Percentiles rank a stretch among this genome's conserved stretches.
phyloP scores from a whole-genome alignment of 1,140 invertebrate species.

The Philopotamus ludificatus region DNA sequence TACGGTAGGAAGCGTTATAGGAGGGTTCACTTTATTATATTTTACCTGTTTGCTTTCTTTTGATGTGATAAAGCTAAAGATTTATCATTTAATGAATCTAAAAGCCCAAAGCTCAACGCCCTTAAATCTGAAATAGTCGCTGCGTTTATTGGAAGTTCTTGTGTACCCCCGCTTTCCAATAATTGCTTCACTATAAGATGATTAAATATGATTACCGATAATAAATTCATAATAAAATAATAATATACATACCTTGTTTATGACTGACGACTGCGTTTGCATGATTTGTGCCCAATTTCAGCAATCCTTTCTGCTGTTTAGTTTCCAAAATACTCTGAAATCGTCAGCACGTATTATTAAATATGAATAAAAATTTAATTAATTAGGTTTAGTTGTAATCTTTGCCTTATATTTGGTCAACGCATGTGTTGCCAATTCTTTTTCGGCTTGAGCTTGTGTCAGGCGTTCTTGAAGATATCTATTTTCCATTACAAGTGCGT shows the following conservation, averaged over 20 bases:
- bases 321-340: slow-evolving; percentile 61
- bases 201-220: background rate
- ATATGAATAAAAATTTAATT: background rate
- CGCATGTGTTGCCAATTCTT: slow-evolving; percentile 70
- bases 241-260: slow-evolving; percentile 56
- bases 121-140: slow-evolving; percentile 73
- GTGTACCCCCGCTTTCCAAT: slow-evolving; percentile 61
- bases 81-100: slow-evolving; percentile 84
- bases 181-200: slow-evolving; percentile 61
- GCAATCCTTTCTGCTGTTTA: slow-evolving; percentile 60
- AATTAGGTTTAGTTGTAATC: no score
- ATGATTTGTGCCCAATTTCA: slow-evolving; percentile 59
- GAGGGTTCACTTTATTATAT: no score
- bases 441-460: slow-evolving; percentile 77
- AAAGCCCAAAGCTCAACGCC: slow-evolving; percentile 70
- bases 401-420: slow-evolving; percentile 71
- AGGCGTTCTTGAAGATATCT: slow-evolving; percentile 80
- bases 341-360: no score
- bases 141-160: slow-evolving; percentile 66
- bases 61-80: slow-evolving; percentile 78
- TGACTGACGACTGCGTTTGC: slow-evolving; percentile 60
- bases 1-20: no score
- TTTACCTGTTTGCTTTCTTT: slow-evolving; percentile 70
- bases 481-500: slow-evolving; percentile 80
- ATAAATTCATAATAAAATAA: background rate